Evolutionary conservation across 2,797 vertebrate species (phyloP), one percentile per base, ranked within the genome.

Genomic region (Sebastes glaucus): DNA sequence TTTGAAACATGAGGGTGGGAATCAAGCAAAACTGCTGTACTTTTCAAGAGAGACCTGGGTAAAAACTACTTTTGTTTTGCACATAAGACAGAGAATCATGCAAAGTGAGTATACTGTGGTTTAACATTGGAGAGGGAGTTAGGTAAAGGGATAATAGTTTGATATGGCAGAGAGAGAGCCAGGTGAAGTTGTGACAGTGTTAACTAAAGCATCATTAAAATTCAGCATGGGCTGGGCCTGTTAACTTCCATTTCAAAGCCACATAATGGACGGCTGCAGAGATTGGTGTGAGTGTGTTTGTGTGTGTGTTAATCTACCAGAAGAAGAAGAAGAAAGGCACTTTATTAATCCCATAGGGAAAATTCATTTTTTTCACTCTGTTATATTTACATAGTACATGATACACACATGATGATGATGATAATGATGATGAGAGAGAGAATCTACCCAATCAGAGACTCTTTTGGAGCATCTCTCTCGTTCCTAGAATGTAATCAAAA

Each of bases 401-500:
- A 38, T 38, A 14, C 35, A 46, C 11, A 38, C 35, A 18, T 49
- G 46, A 49, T 42, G 46, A 52, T 0, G 18, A 74, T 42, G 60
- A 61, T 20, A 25, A 62, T 28, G 64, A 74, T 42, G 66, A 61
- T 38, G 28, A 30, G 55, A 70, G 70, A 61, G 77, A 18, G 59
- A 60, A 71, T 83, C 42, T 67, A 74, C 25, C 57, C 61, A 85
- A 80, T 91, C 80, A 81, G 49, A 80, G 35, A 66, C 32, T 55
- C 32, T 79, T 77, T 65, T 74, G 38, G 62, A 20, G 11, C 55
- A 20, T 84, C 69, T 84, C 33, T 93, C 61, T 3, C 28, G 70
- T 80, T 72, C 78, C 74, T 84, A 28, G 71, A 86, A 72, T 68
- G 84, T 74, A 92, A 94, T 93, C 92, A 94, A 66, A 18, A 42